Evolutionary conservation across 2,113 vertebrate genomes (phyloP), one percentile per base, ranked within the genome.

Genomic region (Aplodontia rufa): DNA sequence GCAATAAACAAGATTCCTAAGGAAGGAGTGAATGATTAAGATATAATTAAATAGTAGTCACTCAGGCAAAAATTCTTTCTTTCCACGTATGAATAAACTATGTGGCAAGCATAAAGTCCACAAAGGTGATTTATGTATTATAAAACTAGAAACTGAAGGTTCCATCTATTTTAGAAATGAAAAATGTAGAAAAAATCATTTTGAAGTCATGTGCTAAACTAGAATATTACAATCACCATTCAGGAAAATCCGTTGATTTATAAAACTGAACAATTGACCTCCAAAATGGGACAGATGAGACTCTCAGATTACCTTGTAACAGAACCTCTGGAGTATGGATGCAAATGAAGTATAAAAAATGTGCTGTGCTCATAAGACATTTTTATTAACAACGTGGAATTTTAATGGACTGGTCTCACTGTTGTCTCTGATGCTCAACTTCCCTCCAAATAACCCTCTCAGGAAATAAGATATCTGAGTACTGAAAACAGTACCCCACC

Each of bases 221-320:
- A 82, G 20, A 72, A 17, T 64, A 82, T 26, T 66, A 20, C 6
- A 69, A 88, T 82, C 20, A 75, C 22, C 35, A 83, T 71, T 91
- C 83, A 96, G n/a, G 12, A 96, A 91, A 96, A 79, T 24, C 64
- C 72, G 89, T 74, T 96, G 82, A 82, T 71, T 97, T 88, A 82
- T 32, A 88, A 10, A 80, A 90, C 94, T 94, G 87, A 81, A 82
- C 35, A 68, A 9, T 87, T 53, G 72, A 85, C 60, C 55, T 66
- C 26, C 5, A 94, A 96, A 96, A 95, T 49, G 13, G 87, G 85
- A 96, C 11, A 85, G 19, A n/a, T 74, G 95, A 95, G 94, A 71
- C 35, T 81, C 35, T 45, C 74, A 78, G 91, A 84, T 86, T 93
- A 92, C 91, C 93, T 45, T 83, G 79, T 89, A 90, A 6, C 3